These are phyloP conservation scores for Corvus hawaiiensis DNA, from an alignment of 2,113 vertebrate species.

Conservation along the genomic window DNA sequence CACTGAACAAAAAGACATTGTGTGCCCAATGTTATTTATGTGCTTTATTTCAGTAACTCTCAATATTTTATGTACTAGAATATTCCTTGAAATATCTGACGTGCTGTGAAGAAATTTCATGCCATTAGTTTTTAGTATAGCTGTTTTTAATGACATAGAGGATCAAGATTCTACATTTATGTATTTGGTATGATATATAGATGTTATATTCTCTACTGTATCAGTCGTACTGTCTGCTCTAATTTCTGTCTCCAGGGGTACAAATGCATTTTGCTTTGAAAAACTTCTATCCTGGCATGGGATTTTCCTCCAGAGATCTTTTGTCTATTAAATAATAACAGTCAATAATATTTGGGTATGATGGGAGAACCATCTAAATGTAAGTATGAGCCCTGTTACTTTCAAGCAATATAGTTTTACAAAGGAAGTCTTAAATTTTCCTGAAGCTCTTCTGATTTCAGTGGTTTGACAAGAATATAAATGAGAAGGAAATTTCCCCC, in stretches of 20 bases:
- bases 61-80: not conserved
- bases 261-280: not conserved
- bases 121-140: not conserved
- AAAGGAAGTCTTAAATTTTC: constrained; percentile 5
- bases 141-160: not conserved
- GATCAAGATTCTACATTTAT: not conserved
- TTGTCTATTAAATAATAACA: not conserved
- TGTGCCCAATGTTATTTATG: not conserved
- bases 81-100: not conserved
- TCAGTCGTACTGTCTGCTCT: not conserved
- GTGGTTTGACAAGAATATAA: not conserved
- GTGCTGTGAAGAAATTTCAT: not conserved
- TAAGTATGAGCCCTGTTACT: not conserved
- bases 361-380: not conserved
- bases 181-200: not conserved
- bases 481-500: not conserved
- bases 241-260: not conserved
- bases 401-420: not conserved
- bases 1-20: not conserved
- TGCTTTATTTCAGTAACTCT: not conserved
- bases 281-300: not conserved
- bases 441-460: not conserved
- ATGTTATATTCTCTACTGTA: not conserved
- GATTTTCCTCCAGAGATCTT: not conserved
- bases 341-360: not conserved